Percentiles rank a stretch among this genome's conserved stretches.
phyloP scores from a whole-genome alignment of 2,113 vertebrate genomes.

The Mesembrinibis cayennensis region DNA sequence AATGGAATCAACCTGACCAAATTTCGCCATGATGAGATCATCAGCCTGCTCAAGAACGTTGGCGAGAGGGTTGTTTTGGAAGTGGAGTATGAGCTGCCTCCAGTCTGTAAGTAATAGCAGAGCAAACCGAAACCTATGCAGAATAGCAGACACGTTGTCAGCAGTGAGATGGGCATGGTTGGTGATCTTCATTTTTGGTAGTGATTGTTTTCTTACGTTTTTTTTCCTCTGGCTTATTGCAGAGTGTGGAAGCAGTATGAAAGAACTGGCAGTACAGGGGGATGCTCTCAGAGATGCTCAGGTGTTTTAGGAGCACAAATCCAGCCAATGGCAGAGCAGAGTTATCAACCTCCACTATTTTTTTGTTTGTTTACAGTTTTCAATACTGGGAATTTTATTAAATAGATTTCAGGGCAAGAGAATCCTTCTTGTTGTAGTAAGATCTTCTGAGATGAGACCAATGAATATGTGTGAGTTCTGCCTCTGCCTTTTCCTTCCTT shows the following conservation, averaged over 20 bases:
- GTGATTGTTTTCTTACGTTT: not conserved
- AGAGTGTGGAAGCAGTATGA: not conserved
- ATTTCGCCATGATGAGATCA: constrained; percentile 98
- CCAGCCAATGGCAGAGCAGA: not conserved
- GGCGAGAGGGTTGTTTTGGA: constrained; percentile 94
- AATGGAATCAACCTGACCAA: constrained; percentile 97
- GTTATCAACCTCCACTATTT: not conserved
- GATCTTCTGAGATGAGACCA: not conserved
- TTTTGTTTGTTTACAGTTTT: not conserved
- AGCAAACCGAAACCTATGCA: not conserved
- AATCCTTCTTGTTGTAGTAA: not conserved
- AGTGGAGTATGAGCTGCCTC: constrained; percentile 95
- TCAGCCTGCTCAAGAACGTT: constrained; percentile 96
- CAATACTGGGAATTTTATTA: not conserved
- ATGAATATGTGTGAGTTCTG: not conserved
- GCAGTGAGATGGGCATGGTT: not conserved
- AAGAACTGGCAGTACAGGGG: not conserved
- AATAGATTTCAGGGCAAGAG: not conserved
- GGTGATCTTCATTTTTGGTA: not conserved
- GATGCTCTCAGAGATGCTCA: not conserved
- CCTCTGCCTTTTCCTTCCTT: not conserved
- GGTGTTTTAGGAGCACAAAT: not conserved
- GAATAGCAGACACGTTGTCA: not conserved
- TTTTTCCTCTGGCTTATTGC: not conserved
- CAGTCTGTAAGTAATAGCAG: constrained; percentile 85